phyloP scores from a whole-genome alignment of 2,888 invertebrate genomes.

The Eupithecia dodoneata region DNA sequence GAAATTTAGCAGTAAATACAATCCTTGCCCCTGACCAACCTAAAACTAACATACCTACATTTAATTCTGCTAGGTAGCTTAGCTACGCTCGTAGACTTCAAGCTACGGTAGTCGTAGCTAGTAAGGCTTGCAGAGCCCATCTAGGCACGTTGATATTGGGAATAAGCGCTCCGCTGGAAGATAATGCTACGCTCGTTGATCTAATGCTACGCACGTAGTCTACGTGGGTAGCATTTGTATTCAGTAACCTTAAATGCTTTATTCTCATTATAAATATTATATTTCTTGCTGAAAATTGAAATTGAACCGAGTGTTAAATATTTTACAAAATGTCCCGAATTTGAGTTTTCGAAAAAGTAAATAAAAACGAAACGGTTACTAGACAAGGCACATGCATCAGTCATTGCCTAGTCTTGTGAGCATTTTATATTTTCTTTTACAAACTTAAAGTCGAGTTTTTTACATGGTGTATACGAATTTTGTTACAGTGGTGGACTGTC shows the following conservation, averaged over 20 bases:
- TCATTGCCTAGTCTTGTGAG: no score
- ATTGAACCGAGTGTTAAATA: no score
- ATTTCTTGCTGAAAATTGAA: background rate
- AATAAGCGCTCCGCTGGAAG: background rate
- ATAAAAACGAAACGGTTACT: no score
- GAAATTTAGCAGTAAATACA: background rate
- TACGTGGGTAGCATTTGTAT: background rate
- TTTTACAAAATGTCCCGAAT: no score
- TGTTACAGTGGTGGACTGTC: constrained; percentile 61
- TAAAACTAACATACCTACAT: background rate
- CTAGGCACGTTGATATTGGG: no score
- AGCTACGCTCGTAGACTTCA: background rate
- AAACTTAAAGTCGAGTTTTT: no score
- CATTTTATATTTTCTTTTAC: no score
- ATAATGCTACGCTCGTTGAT: background rate
- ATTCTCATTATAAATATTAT: background rate
- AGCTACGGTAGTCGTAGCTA: background rate
- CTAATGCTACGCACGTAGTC: background rate
- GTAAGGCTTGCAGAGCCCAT: no score
- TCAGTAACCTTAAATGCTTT: background rate
- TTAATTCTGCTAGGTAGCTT: background rate
- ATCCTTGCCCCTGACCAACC: background rate
- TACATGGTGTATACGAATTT: background rate
- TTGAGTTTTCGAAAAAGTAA: no score
- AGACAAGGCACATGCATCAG: no score